phyloP scores from a whole-genome alignment of 2,113 vertebrate genomes.

The Rhegmatorhina hoffmannsi region DNA sequence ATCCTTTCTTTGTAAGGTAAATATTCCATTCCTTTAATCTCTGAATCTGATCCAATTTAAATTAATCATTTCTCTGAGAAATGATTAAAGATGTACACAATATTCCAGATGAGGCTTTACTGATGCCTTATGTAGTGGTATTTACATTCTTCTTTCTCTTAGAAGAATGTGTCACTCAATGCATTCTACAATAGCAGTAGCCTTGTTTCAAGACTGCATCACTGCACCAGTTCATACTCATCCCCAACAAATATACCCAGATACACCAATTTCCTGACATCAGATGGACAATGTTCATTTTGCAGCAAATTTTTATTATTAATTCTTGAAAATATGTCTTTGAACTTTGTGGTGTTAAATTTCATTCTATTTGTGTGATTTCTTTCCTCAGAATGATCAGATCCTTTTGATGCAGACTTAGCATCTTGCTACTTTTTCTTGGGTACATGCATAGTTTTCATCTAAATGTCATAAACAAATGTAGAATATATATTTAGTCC shows the following conservation, averaged over 20 bases:
- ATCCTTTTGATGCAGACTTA: background rate
- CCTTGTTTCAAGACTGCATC: background rate
- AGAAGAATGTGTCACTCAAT: background rate
- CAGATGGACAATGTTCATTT: background rate
- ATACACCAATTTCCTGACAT: background rate
- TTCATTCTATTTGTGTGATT: background rate
- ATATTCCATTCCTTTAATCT: slow-evolving; percentile 1
- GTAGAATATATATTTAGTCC: background rate
- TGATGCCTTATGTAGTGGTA: background rate
- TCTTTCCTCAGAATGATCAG: background rate
- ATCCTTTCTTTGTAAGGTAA: slow-evolving; percentile 12
- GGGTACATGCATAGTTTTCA: background rate
- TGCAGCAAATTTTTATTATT: background rate
- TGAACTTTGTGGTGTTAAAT: background rate
- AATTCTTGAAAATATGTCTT: background rate
- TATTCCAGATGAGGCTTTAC: background rate
- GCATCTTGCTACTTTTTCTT: background rate
- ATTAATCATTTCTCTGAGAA: slow-evolving; percentile 1
- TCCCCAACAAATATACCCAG: background rate
- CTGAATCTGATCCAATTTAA: slow-evolving; percentile 5
- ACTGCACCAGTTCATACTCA: background rate
- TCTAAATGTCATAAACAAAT: background rate
- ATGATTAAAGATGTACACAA: background rate
- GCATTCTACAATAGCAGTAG: background rate
- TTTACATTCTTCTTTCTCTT: background rate